Evolutionary conservation across 2,888 invertebrate species (phyloP).

Genomic region (Ceriagrion tenellum): DNA sequence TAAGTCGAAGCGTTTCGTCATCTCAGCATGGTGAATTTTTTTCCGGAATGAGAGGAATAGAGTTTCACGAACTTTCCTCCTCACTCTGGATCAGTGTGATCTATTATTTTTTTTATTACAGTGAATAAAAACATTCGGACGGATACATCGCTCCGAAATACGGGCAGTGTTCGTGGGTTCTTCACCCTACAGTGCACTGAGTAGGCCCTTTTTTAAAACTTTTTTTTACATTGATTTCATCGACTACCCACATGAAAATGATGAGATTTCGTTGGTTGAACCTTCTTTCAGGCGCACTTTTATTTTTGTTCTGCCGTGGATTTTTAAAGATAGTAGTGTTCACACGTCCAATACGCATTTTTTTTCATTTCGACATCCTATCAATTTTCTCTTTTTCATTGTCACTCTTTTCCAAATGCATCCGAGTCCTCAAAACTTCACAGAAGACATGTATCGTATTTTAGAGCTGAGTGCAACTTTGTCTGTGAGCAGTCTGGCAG

Average conservation of each 20-base stretch:
- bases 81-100: not conserved
- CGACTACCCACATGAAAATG: not conserved
- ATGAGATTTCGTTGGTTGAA: not conserved
- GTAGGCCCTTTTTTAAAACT: not conserved
- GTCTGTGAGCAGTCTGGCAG: conserved; percentile 7
- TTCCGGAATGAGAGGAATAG: not conserved
- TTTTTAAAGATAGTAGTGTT: not conserved
- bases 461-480: not conserved
- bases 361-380: not conserved
- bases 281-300: not conserved
- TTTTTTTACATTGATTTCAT: not conserved
- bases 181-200: not conserved
- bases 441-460: not conserved
- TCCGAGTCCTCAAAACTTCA: not conserved
- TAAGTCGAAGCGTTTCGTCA: not conserved
- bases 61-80: not conserved
- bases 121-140: not conserved
- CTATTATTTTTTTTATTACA: not conserved
- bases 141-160: not conserved
- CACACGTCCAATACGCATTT: not conserved
- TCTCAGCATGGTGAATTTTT: not conserved
- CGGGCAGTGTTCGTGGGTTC: not conserved
- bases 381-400: not conserved
- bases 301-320: not conserved
- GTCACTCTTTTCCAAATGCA: not conserved